Evolutionary conservation across 1,140 invertebrate species (phyloP).

Genomic region (Agrilus planipennis): DNA sequence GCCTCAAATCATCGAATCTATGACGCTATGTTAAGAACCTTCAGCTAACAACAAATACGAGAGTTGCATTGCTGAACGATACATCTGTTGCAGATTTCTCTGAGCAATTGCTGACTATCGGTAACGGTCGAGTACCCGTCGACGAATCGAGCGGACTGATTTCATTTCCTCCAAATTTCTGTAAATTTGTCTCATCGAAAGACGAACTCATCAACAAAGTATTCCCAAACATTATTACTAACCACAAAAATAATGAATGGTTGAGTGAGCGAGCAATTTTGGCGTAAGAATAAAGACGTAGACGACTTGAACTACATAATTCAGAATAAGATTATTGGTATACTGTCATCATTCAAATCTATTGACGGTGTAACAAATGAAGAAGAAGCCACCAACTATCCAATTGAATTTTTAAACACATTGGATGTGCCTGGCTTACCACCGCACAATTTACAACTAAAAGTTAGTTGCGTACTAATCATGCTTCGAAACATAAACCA

Average conservation of each 20-base stretch:
- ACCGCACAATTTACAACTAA: conserved; percentile 32
- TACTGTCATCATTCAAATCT: not conserved
- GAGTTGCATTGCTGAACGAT: conserved; percentile 31
- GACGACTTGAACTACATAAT: conserved; percentile 25
- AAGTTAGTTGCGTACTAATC: conserved; percentile 31
- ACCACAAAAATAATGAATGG: conserved; percentile 24
- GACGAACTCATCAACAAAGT: conserved; percentile 20
- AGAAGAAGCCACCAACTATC: conserved; percentile 18
- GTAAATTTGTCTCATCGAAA: conserved; percentile 14
- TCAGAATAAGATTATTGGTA: conserved; percentile 11
- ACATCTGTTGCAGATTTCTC: conserved; percentile 28
- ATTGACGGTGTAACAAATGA: conserved; percentile 15
- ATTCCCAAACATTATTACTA: conserved; percentile 16
- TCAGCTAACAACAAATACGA: conserved; percentile 33
- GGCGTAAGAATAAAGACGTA: conserved; percentile 25
- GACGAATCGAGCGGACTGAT: conserved; percentile 34
- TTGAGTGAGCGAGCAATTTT: conserved; percentile 25
- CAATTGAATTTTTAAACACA: conserved; percentile 20
- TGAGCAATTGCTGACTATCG: conserved; percentile 30
- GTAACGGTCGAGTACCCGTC: conserved; percentile 33
- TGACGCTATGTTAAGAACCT: conserved; percentile 33
- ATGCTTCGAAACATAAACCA: conserved; percentile 32
- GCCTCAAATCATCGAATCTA: conserved; percentile 32
- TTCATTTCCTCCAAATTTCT: conserved; percentile 28
- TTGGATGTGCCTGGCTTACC: conserved; percentile 32